phyloP scores from a whole-genome alignment of 2,888 invertebrate species.

The Drosophila anomalipes region DNA sequence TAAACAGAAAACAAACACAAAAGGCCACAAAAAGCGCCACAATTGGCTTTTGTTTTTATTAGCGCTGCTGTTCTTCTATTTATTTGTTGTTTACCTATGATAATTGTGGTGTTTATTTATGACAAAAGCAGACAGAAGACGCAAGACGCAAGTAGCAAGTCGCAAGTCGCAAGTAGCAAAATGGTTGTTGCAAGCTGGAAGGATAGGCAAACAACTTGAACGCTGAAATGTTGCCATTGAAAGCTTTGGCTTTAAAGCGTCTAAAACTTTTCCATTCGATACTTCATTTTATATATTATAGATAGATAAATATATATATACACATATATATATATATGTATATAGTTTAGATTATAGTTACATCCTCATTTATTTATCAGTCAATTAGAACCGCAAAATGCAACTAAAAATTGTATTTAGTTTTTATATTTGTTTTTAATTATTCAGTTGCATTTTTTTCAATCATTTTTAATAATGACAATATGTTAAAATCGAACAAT shows the following conservation, averaged over 20 bases:
- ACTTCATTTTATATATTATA: not conserved
- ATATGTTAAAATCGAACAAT: too few relatives aligned
- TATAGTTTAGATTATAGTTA: not conserved
- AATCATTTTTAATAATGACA: not conserved
- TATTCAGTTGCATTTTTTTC: not conserved
- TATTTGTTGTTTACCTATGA: conserved; percentile 77
- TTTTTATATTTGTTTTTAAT: not conserved
- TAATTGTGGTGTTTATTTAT: conserved; percentile 77
- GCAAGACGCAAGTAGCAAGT: not conserved
- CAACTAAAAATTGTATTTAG: not conserved
- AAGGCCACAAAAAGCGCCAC: conserved; percentile 55
- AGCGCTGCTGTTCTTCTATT: conserved; percentile 49
- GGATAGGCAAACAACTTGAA: not conserved
- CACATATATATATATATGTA: not conserved
- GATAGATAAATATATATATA: not conserved
- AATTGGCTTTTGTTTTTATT: conserved; percentile 74
- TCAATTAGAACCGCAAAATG: not conserved
- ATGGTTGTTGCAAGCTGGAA: not conserved
- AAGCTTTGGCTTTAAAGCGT: conserved; percentile 7
- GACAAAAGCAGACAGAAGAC: conserved; percentile 36
- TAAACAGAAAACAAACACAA: conserved; percentile 45
- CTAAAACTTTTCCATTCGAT: not conserved
- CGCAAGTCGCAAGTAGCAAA: not conserved
- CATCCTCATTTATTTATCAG: not conserved
- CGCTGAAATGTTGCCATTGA: conserved; percentile 4